Conservation (phyloP, 2,797 vertebrate species). For the Acrossocheilus wenchowensis region DNA sequence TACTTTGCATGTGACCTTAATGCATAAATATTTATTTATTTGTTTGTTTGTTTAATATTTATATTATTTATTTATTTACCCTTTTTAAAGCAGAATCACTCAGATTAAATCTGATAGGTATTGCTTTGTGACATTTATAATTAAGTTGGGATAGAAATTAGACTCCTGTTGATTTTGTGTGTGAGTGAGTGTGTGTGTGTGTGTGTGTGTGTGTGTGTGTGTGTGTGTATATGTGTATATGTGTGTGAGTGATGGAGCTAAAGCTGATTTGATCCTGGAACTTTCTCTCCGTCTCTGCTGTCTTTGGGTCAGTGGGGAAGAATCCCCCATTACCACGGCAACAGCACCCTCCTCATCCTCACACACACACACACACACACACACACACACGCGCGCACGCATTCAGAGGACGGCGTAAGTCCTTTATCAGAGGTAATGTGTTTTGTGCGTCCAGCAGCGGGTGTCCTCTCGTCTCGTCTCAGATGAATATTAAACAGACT, state of each 20-base stretch:
- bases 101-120: too few species aligned
- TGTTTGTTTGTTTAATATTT: too few species aligned
- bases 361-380: slow-evolving; percentile 15
- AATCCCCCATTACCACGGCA: slow-evolving; percentile 67
- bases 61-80: too few species aligned
- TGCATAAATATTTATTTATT: too few species aligned
- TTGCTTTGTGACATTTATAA: too few species aligned
- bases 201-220: too few species aligned
- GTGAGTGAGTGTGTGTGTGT: too few species aligned
- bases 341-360: slow-evolving; percentile 41
- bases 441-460: slow-evolving; percentile 53
- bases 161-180: too few species aligned
- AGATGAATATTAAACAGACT: slow-evolving; percentile 59
- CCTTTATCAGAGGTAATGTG: slow-evolving; percentile 57
- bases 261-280: background rate
- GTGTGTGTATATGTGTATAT: background rate
- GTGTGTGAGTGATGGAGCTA: background rate
- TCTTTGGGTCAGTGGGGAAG: slow-evolving; percentile 74
- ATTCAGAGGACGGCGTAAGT: slow-evolving; percentile 41
- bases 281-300: background rate
- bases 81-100: too few species aligned
- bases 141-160: too few species aligned
- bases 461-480: slow-evolving; percentile 55
- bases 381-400: slow-evolving; percentile 44
- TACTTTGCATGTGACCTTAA: too few species aligned